Conservation (phyloP, 2,113 vertebrate species). For the Spheniscus mendiculus region DNA sequence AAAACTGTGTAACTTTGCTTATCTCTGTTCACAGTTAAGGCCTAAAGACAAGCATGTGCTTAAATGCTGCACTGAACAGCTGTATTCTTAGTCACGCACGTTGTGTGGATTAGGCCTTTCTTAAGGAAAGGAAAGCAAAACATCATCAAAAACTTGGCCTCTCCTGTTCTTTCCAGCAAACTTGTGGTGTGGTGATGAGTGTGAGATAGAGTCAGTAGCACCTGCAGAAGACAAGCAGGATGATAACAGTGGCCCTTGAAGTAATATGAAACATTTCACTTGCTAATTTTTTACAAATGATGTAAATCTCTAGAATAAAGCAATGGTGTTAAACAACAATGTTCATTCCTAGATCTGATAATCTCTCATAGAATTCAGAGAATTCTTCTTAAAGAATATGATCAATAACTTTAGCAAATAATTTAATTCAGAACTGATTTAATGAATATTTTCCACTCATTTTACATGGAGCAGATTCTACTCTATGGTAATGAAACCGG, state of each 20-base stretch:
- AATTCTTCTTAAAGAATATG: neutral
- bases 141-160: neutral
- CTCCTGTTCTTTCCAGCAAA: neutral
- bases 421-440: neutral
- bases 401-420: neutral
- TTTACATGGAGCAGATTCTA: neutral
- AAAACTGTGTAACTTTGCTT: neutral
- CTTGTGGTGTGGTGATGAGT: neutral
- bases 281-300: neutral
- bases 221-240: neutral
- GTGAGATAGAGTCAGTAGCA: neutral
- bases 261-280: neutral
- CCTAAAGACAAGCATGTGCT: neutral
- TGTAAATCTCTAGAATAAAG: neutral
- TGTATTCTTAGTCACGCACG: fast-evolving
- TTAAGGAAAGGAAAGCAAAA: neutral
- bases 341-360: neutral
- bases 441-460: neutral
- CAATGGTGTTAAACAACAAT: neutral
- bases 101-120: neutral
- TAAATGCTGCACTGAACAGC: neutral
- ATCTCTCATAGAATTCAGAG: neutral
- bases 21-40: neutral
- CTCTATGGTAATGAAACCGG: neutral
- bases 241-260: neutral